Evolutionary conservation across 2,797 vertebrate genomes (phyloP), one percentile per base, ranked within the genome.

Genomic region (Sebastes taczanowskii): DNA sequence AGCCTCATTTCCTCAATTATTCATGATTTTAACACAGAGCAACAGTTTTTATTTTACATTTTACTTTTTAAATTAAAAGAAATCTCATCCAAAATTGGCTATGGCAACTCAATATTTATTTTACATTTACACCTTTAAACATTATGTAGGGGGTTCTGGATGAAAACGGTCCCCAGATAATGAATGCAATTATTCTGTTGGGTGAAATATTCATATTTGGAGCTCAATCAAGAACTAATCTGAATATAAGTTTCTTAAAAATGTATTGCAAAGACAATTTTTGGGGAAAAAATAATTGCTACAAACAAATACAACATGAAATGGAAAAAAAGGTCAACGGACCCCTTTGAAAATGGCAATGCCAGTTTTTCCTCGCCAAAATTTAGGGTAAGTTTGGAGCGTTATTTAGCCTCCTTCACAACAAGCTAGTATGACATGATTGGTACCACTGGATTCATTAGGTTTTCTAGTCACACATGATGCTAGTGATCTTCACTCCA

Each of bases 301-400:
- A n/a, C 49, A n/a, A 8, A 46, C 35, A 32, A 32, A 32, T 32
- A 42, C 38, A 49, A 52, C 49, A 52, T 52, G 49, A 52, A 52
- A 52, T 52, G 18, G 20, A 52, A n/a, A 49, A 49, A 46, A 7
- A 46, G 42, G 42, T 18, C 42, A 46, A 0, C 16, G 42, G 16
- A 46, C 42, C 42, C 42, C 6, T 18, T 46, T 46, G 42, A 46
- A 46, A 46, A 46, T 7, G 6, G 16, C 6, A 16, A 18, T 46
- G 0, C 0, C 7, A 46, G 6, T 46, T 46, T 46, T 46, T 46
- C 16, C 42, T 46, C 6, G 6, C 6, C 1, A 46, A 46, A 46
- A 18, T 46, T 16, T 46, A 3, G 6, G 0, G 6, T 3, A 18
- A 46, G 6, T 46, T 46, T 7, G 42, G 3, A 46, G 42, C 16